A percentile compares a stretch with the other conserved stretches of the same genome.
These are phyloP conservation scores for Caenorhabditis parvicauda DNA, from an alignment of 2,888 invertebrate genomes.

Conservation along the genomic window DNA sequence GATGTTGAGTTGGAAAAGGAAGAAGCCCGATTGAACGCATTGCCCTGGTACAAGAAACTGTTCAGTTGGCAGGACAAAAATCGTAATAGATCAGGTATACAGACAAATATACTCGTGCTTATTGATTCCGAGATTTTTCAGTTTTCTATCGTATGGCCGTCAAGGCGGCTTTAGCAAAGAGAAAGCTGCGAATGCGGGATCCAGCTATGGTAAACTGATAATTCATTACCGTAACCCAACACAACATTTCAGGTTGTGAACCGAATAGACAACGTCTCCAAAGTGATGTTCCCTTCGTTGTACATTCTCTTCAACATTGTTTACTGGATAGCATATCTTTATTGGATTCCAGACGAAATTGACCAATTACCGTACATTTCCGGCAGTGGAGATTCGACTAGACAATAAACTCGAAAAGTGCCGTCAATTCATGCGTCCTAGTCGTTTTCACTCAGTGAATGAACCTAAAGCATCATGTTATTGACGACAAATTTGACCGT, in stretches of 20 bases:
- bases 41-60: constrained; percentile 4
- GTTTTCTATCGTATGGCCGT: constrained; percentile 54
- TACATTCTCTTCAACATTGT: constrained; percentile 78
- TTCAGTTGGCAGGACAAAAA: background rate
- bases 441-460: too few species aligned
- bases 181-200: constrained; percentile 42
- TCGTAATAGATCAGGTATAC: background rate
- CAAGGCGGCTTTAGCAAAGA: constrained; percentile 46
- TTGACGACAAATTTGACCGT: too few species aligned
- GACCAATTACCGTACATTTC: constrained; percentile 30
- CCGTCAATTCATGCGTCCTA: too few species aligned
- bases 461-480: too few species aligned
- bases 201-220: constrained; percentile 31
- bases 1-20: constrained; percentile 20
- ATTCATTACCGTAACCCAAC: background rate
- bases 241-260: constrained; percentile 38
- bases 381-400: too few species aligned
- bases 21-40: constrained; percentile 13
- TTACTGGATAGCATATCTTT: constrained; percentile 77
- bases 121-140: too few species aligned
- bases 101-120: too few species aligned
- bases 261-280: constrained; percentile 48
- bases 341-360: constrained; percentile 56
- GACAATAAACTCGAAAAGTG: too few species aligned
- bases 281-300: constrained; percentile 74